phyloP scores from a whole-genome alignment of 2,888 invertebrate species.

The Chrysolina oricalcia region DNA sequence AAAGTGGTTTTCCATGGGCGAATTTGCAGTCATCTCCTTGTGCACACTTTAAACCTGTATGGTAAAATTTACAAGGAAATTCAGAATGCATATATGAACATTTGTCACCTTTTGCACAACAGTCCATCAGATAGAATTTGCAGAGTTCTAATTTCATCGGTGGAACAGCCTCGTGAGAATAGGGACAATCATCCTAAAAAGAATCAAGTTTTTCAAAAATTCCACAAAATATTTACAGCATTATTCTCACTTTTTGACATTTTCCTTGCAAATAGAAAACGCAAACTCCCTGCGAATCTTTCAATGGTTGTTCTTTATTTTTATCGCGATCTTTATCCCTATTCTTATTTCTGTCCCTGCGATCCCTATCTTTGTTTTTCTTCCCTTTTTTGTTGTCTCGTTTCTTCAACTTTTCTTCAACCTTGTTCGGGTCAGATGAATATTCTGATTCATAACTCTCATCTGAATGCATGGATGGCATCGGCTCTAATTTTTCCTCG shows the following conservation, averaged over 20 bases:
- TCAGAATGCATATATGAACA: constrained; percentile 97
- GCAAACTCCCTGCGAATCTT: constrained; percentile 84
- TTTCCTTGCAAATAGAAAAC: constrained; percentile 92
- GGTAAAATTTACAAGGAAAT: constrained; percentile 98
- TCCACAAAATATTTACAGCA: neutral
- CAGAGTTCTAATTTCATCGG: constrained; percentile 94
- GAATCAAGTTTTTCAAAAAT: constrained; percentile 38
- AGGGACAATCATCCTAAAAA: constrained; percentile 86
- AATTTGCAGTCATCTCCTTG: constrained; percentile 90
- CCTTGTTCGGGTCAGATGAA: constrained; percentile 68
- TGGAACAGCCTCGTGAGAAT: constrained; percentile 87
- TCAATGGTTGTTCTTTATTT: constrained; percentile 72
- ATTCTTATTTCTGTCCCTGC: constrained; percentile 71
- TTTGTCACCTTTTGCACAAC: constrained; percentile 95
- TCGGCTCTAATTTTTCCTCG: constrained; percentile 53
- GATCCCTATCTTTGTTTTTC: constrained; percentile 53
- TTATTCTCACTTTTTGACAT: constrained; percentile 78
- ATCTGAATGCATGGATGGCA: constrained; percentile 61
- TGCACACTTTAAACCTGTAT: constrained; percentile 91
- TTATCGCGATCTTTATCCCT: constrained; percentile 68
- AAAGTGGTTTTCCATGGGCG: constrained; percentile 91
- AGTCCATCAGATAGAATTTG: constrained; percentile 96
- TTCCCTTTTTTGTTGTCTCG: constrained; percentile 49
- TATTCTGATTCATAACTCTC: constrained; percentile 76
- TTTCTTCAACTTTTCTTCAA: constrained; percentile 48